Evolutionary conservation across 2,888 invertebrate species (phyloP).

Genomic region (Apoda limacodes): DNA sequence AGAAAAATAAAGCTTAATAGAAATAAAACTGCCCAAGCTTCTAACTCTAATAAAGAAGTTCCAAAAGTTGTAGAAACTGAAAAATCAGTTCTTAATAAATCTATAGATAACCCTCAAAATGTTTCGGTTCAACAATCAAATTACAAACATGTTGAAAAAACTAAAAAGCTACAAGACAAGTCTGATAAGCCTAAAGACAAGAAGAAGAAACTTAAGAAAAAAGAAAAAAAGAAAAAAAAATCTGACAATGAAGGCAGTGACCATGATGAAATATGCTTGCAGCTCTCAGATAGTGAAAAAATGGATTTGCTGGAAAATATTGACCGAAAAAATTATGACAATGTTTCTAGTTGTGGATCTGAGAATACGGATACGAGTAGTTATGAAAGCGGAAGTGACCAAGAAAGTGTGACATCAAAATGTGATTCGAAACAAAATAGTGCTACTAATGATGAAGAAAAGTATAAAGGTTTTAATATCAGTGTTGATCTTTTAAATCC

Average conservation of each 20-base stretch:
- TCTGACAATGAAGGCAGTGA: constrained; percentile 41
- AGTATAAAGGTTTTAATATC: no score
- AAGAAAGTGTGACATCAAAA: no score
- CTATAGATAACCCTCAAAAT: constrained; percentile 7
- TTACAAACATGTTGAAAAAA: constrained; percentile 20
- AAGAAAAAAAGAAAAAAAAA: constrained; percentile 31
- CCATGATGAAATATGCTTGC: constrained; percentile 56
- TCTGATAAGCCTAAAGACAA: constrained; percentile 31
- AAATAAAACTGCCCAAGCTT: constrained; percentile 24
- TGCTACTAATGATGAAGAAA: no score
- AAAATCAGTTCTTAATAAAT: constrained; percentile 8
- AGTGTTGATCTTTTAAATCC: no score
- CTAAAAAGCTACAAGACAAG: constrained; percentile 19
- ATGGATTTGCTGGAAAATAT: constrained; percentile 59
- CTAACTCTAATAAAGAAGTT: constrained; percentile 3
- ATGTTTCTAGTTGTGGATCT: constrained; percentile 27
- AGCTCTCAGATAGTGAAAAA: constrained; percentile 59
- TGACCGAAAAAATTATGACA: constrained; percentile 42
- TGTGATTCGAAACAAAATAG: no score
- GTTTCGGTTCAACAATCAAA: constrained; percentile 19
- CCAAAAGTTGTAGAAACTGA: constrained; percentile 1
- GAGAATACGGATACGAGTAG: constrained; percentile 32
- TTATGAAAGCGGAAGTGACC: constrained; percentile 26
- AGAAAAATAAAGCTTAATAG: constrained; percentile 57
- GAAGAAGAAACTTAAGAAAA: constrained; percentile 45